A percentile compares a stretch with the other conserved stretches of the same genome.
Conservation (phyloP, 2,888 invertebrate genomes). For the Atrina japonica region DNA sequence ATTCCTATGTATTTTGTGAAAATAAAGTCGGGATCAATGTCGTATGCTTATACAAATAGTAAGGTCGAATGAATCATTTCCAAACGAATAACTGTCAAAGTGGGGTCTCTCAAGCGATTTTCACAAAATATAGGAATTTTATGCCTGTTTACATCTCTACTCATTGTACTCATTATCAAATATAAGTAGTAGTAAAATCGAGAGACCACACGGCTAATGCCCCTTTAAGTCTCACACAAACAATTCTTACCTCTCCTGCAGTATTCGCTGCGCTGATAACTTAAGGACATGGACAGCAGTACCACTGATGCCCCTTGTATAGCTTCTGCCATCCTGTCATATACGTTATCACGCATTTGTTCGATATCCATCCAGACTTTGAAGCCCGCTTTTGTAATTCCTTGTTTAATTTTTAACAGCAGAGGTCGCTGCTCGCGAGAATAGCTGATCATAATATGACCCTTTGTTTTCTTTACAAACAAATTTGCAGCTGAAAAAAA, state of each 20-base stretch:
- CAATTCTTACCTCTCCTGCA: constrained; percentile 28
- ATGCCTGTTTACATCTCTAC: no score
- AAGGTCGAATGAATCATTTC: no score
- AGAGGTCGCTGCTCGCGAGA: constrained; percentile 29
- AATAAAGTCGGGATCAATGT: no score
- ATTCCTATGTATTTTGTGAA: no score
- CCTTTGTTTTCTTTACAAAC: constrained; percentile 24
- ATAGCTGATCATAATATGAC: constrained; percentile 39
- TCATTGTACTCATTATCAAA: no score
- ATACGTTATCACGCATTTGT: constrained; percentile 32
- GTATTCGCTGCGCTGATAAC: constrained; percentile 33
- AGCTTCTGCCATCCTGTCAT: constrained; percentile 36
- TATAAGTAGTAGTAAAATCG: no score
- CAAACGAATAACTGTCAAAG: no score
- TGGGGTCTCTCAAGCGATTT: no score
- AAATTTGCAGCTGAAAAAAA: constrained; percentile 7
- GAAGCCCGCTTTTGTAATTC: constrained; percentile 17
- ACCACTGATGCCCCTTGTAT: constrained; percentile 31
- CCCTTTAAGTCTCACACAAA: no score
- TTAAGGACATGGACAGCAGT: constrained; percentile 27
- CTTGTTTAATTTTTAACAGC: constrained; percentile 15
- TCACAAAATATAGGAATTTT: no score
- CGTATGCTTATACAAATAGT: no score
- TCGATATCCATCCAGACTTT: constrained; percentile 38
- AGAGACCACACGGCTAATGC: no score